Conservation (phyloP, 2,113 vertebrate genomes). For the Petroica traversi region DNA sequence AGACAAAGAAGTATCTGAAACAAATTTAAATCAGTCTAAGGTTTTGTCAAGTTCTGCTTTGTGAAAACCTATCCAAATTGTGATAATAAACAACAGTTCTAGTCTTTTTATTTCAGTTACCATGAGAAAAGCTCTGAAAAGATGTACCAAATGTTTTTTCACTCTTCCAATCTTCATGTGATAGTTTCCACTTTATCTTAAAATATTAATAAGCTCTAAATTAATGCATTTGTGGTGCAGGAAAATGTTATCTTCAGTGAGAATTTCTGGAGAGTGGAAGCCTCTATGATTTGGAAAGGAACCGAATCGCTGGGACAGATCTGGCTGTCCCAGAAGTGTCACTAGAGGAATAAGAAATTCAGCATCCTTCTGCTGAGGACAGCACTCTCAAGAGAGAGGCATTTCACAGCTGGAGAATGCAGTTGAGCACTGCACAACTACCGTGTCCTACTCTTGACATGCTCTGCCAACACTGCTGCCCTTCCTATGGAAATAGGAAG, state of each 20-base stretch:
- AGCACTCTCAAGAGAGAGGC: accelerated
- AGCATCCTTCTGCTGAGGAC: neutral
- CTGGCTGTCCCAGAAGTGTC: neutral
- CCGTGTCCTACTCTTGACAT: accelerated
- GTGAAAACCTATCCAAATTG: neutral
- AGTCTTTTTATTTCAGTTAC: neutral
- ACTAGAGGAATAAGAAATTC: neutral
- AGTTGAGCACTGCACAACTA: neutral
- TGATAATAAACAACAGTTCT: neutral
- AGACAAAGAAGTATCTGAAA: neutral
- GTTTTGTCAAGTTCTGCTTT: neutral
- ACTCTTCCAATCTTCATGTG: neutral
- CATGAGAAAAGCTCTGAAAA: neutral
- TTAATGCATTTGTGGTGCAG: neutral
- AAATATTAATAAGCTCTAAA: neutral
- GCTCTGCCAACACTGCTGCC: neutral
- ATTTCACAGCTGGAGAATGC: neutral
- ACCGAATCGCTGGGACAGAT: neutral
- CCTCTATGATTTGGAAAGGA: neutral
- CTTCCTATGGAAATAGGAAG: neutral
- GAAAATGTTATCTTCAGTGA: neutral
- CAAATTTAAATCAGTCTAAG: neutral
- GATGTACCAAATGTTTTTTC: neutral
- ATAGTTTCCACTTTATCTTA: neutral
- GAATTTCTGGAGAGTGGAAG: neutral